phyloP scores from a whole-genome alignment of 2,888 invertebrate genomes.

The Panorpa germanica region DNA sequence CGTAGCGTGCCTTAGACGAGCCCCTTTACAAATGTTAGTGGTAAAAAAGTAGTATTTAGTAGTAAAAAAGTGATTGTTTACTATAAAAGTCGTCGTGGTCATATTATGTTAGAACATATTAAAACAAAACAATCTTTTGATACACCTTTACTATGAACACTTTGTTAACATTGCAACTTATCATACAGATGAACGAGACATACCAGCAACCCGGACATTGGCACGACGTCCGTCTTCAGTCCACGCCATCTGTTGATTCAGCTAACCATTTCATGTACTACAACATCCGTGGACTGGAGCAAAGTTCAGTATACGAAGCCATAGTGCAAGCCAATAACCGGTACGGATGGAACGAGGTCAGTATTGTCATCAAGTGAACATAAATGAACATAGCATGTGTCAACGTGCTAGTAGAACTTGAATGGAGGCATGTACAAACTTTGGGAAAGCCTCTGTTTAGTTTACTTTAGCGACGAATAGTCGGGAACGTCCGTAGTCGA shows the following conservation, averaged over 20 bases:
- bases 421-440: too few relatives aligned
- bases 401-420: too few relatives aligned
- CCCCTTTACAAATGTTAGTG: too few relatives aligned
- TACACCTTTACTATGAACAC: neutral
- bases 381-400: too few relatives aligned
- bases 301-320: constrained; percentile 39
- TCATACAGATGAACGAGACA: constrained; percentile 34
- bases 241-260: too few relatives aligned
- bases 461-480: too few relatives aligned
- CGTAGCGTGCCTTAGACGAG: too few relatives aligned
- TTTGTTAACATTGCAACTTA: constrained; percentile 6
- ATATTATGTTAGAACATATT: neutral
- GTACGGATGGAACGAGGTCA: constrained; percentile 42
- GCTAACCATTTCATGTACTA: constrained; percentile 9
- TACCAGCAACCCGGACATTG: constrained; percentile 38
- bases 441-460: too few relatives aligned
- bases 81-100: neutral
- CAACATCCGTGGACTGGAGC: constrained; percentile 24
- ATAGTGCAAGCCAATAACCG: constrained; percentile 43
- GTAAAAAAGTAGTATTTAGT: neutral
- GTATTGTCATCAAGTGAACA: too few relatives aligned
- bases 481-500: too few relatives aligned
- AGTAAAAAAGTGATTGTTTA: neutral
- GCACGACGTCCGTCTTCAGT: too few relatives aligned
- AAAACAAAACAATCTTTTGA: neutral